A percentile compares a stretch with the other conserved stretches of the same genome.
phyloP scores from a whole-genome alignment of 64 coral and sea anemone genomes.

The Platygyra sinensis region DNA sequence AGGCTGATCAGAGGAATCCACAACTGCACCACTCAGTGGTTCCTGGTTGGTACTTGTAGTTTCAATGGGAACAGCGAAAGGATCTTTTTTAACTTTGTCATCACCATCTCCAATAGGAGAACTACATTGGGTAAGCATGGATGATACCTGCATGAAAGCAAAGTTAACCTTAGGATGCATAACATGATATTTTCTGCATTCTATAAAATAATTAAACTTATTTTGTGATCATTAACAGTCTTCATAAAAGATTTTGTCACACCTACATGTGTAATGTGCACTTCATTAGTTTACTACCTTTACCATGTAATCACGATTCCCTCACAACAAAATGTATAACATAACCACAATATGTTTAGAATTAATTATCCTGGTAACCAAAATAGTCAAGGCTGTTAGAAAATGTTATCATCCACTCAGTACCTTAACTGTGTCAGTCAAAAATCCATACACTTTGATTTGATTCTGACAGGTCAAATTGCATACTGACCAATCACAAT shows the following conservation, averaged over 20 bases:
- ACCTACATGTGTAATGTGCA: neutral
- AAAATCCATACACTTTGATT: too few species aligned
- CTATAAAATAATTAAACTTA: neutral
- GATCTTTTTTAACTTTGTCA: neutral
- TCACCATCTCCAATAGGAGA: neutral
- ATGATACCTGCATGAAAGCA: neutral
- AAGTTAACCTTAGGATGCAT: neutral
- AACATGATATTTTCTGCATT: neutral
- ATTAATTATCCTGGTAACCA: too few species aligned
- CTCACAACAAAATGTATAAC: too few species aligned
- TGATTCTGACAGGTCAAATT: too few species aligned
- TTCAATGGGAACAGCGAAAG: neutral
- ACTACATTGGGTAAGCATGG: slow-evolving; percentile 9
- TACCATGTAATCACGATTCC: too few species aligned
- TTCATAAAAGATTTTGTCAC: neutral
- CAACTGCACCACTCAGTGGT: neutral
- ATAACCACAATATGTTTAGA: too few species aligned
- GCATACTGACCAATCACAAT: too few species aligned
- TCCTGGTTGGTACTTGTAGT: neutral
- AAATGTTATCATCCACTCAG: too few species aligned
- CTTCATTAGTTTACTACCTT: too few species aligned
- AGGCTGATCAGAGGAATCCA: neutral
- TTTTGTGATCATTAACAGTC: neutral
- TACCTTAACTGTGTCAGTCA: too few species aligned
- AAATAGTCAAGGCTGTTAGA: too few species aligned